These are phyloP conservation scores for Steromphala cineraria DNA, from an alignment of 2,888 invertebrate species.

Conservation along the genomic window DNA sequence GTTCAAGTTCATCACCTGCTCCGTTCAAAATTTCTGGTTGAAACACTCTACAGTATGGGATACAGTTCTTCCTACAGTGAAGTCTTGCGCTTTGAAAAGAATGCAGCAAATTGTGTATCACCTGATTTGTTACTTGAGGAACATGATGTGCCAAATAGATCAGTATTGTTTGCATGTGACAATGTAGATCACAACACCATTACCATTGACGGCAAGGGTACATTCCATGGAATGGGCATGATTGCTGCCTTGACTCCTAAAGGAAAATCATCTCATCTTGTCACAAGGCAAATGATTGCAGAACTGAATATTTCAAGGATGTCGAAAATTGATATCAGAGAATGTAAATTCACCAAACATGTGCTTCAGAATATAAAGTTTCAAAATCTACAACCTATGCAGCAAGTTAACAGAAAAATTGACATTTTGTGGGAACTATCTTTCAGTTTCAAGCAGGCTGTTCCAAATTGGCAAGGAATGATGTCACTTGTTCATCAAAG, in stretches of 20 bases:
- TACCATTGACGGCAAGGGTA: not conserved
- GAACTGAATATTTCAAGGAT: not conserved
- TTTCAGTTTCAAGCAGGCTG: not conserved
- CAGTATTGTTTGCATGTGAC: not conserved
- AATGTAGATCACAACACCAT: not conserved
- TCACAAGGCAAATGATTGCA: not conserved
- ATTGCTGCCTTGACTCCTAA: not conserved
- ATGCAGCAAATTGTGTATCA: not conserved
- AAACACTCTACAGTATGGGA: slow-evolving; percentile 43
- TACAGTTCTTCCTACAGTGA: slow-evolving; percentile 44
- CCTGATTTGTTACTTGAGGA: not conserved
- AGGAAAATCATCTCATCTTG: not conserved
- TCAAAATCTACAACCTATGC: too few species aligned
- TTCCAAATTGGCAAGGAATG: not conserved
- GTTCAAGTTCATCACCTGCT: slow-evolving; percentile 51
- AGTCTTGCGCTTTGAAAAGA: slow-evolving; percentile 20
- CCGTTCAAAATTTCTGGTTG: slow-evolving; percentile 48
- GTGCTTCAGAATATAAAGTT: too few species aligned
- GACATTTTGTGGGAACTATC: not conserved
- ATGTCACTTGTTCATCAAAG: not conserved
- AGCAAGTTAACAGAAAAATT: not conserved
- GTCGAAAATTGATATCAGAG: not conserved
- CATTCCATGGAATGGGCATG: too few species aligned
- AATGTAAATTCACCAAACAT: too few species aligned
- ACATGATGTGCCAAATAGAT: not conserved